phyloP scores from a whole-genome alignment of 2,113 vertebrate species.

The Nyctibius bracteatus region DNA sequence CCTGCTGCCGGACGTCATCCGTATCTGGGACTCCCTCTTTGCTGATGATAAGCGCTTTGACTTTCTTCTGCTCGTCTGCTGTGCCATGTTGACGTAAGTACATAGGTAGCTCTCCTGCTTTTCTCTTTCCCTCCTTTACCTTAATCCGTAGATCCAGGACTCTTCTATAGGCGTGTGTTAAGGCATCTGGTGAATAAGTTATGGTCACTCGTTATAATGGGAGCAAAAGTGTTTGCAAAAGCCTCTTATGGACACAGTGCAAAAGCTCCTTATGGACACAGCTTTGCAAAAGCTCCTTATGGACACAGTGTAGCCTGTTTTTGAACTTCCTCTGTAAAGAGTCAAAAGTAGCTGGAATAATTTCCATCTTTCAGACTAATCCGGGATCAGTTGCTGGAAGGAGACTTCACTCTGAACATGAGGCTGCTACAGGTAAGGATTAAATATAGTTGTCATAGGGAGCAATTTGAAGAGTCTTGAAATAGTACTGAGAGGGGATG shows the following conservation, averaged over 20 bases:
- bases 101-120: not conserved
- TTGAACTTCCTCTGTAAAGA: not conserved
- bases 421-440: conserved; percentile 89
- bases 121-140: not conserved
- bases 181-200: not conserved
- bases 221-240: not conserved
- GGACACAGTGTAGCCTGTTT: not conserved
- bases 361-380: conserved; percentile 81
- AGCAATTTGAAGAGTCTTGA: not conserved
- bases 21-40: conserved; percentile 97
- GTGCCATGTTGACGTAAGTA: conserved; percentile 93
- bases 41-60: conserved; percentile 90
- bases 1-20: conserved; percentile 93
- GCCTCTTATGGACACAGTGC: no score
- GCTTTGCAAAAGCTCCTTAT: no score
- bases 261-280: no score
- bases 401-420: conserved; percentile 97
- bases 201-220: not conserved
- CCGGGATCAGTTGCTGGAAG: conserved; percentile 86
- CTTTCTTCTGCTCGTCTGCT: conserved; percentile 94
- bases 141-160: not conserved
- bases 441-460: not conserved
- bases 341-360: not conserved
- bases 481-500: not conserved
- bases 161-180: not conserved